These are phyloP conservation scores for Diglossa cyanea DNA, from an alignment of 2,797 vertebrate species.

Conservation along the genomic window DNA sequence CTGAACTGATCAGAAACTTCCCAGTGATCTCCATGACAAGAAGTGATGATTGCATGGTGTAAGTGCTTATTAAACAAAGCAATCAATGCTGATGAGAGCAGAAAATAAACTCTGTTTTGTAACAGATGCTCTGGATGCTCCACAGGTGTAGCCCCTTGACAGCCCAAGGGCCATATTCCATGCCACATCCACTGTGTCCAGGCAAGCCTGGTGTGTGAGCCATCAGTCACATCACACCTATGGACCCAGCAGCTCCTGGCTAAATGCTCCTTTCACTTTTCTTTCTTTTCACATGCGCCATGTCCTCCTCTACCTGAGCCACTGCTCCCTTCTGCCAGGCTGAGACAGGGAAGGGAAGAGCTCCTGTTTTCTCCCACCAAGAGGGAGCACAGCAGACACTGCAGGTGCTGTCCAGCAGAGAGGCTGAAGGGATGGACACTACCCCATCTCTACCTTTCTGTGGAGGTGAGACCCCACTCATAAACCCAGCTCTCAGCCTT, in stretches of 20 bases:
- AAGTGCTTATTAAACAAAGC: background rate
- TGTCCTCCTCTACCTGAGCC: background rate
- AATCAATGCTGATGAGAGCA: background rate
- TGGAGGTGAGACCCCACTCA: background rate
- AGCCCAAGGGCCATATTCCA: background rate
- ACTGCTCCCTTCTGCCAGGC: background rate
- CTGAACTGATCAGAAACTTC: background rate
- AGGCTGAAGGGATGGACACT: background rate
- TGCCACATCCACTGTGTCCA: background rate
- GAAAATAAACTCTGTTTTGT: background rate
- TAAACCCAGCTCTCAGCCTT: background rate
- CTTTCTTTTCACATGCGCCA: background rate
- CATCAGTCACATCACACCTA: background rate
- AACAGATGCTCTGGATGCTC: background rate
- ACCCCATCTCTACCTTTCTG: background rate
- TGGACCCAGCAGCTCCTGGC: background rate
- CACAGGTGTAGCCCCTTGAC: background rate
- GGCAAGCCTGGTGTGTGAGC: background rate
- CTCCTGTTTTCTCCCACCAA: rapidly evolving
- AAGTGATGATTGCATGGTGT: background rate
- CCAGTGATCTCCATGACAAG: background rate
- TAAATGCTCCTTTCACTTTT: background rate
- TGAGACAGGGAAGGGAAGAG: background rate
- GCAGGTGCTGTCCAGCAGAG: background rate
- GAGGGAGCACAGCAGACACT: background rate